Evolutionary conservation across 2,797 vertebrate species (phyloP).

Genomic region (Paedocypris micromegethes): DNA sequence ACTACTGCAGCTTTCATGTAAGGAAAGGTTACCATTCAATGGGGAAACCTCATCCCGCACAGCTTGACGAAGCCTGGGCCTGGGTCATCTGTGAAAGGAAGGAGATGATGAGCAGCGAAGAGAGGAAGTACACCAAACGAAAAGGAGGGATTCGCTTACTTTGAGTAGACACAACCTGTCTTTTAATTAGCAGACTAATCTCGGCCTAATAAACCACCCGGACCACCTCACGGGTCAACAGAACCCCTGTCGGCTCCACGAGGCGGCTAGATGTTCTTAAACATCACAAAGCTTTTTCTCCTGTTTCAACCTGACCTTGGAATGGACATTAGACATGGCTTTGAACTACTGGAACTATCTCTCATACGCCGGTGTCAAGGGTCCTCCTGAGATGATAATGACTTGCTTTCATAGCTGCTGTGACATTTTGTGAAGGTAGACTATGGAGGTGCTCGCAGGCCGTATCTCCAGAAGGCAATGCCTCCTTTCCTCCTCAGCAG

Average conservation of each 20-base stretch:
- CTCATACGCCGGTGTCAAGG: conserved; percentile 43
- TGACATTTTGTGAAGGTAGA: conserved; percentile 39
- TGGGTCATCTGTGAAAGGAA: conserved; percentile 40
- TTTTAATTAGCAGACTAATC: conserved; percentile 61
- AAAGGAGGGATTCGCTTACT: conserved; percentile 39
- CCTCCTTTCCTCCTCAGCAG: conserved; percentile 34
- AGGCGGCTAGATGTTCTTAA: conserved; percentile 56
- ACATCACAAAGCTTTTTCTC: conserved; percentile 61
- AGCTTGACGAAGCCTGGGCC: conserved; percentile 54
- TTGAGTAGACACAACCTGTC: conserved; percentile 52
- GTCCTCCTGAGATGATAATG: conserved; percentile 64
- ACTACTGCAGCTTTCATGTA: conserved; percentile 52
- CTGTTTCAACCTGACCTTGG: conserved; percentile 51
- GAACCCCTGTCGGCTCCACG: conserved; percentile 56
- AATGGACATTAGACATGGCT: conserved; percentile 63
- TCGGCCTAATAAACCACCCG: conserved; percentile 60
- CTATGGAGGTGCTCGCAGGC: conserved; percentile 17
- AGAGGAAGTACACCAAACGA: conserved; percentile 29
- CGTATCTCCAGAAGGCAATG: conserved; percentile 33
- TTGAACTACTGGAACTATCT: conserved; percentile 58
- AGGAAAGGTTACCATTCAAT: conserved; percentile 69
- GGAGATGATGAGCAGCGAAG: neutral
- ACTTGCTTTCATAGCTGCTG: conserved; percentile 43
- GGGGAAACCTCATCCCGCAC: conserved; percentile 58
- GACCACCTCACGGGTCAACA: conserved; percentile 52